Conservation (phyloP, 1,140 invertebrate species). For the Bombus soroeensis region DNA sequence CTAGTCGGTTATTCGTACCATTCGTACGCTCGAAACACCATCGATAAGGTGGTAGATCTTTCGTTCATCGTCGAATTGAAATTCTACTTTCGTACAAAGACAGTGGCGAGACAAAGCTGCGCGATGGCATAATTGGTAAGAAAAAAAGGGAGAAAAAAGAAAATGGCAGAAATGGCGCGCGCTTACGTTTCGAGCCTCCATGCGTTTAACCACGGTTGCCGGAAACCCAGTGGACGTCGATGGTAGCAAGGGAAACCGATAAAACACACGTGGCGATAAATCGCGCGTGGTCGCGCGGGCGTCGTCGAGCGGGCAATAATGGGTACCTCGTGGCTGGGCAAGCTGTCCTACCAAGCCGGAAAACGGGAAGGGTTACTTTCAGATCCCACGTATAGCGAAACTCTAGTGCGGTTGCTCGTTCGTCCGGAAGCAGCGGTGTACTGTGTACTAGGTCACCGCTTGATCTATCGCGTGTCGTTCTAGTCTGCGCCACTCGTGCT, state of each 20-base stretch:
- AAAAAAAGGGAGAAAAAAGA: neutral
- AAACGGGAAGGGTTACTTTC: constrained; percentile 68
- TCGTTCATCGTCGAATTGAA: neutral
- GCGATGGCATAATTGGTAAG: neutral
- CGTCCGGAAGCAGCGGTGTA: constrained; percentile 56
- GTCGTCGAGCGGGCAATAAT: constrained; percentile 73
- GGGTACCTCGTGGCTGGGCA: constrained; percentile 63
- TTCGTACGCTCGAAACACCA: neutral
- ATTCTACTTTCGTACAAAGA: no score
- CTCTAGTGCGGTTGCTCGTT: constrained; percentile 50
- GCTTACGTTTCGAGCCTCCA: constrained; percentile 7
- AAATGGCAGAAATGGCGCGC: neutral
- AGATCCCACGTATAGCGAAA: constrained; percentile 49
- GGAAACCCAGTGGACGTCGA: constrained; percentile 56
- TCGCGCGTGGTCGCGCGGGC: constrained; percentile 64
- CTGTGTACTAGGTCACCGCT: constrained; percentile 40
- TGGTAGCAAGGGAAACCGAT: constrained; percentile 66
- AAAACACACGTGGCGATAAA: constrained; percentile 75
- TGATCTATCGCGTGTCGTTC: constrained; percentile 64
- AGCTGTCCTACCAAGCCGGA: constrained; percentile 41
- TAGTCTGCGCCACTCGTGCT: constrained; percentile 44
- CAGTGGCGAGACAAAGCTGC: neutral
- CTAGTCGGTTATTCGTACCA: neutral
- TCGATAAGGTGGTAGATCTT: neutral
- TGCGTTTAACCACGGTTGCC: constrained; percentile 23